phyloP scores from a whole-genome alignment of 2,888 invertebrate genomes.

The Nebria brevicollis region DNA sequence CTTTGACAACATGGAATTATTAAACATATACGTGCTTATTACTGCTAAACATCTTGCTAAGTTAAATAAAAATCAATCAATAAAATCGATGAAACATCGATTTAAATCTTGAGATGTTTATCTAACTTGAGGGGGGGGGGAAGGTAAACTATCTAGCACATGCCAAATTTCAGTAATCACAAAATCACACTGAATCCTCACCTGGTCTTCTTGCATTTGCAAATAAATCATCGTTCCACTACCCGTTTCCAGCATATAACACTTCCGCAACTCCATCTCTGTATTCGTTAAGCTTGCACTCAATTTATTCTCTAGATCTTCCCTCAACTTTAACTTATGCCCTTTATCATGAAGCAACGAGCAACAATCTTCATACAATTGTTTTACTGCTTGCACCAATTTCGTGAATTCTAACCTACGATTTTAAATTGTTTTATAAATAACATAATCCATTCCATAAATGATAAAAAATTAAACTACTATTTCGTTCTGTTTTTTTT shows the following conservation, averaged over 20 bases:
- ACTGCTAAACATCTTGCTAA: background rate
- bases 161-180: constrained; percentile 43
- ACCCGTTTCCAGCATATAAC: constrained; percentile 68
- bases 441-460: constrained; percentile 43
- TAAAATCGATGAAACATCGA: background rate
- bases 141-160: constrained; percentile 38
- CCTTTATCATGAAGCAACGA: constrained; percentile 75
- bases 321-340: constrained; percentile 71
- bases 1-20: background rate
- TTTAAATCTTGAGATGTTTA: background rate
- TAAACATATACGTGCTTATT: background rate
- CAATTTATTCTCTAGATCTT: constrained; percentile 76
- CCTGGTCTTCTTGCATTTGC: constrained; percentile 67
- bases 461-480: too few species aligned
- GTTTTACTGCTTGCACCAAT: constrained; percentile 72
- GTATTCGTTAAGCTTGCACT: constrained; percentile 74
- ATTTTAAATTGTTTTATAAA: too few species aligned
- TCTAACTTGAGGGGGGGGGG: background rate
- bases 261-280: constrained; percentile 78
- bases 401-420: constrained; percentile 78
- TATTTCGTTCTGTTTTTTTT: too few species aligned
- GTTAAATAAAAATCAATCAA: background rate
- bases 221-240: constrained; percentile 70
- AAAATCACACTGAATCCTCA: constrained; percentile 52
- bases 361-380: constrained; percentile 79